Percentiles rank a stretch among this genome's conserved stretches.
These are phyloP conservation scores for Austrofundulus limnaeus DNA, from an alignment of 2,113 vertebrate genomes.

Conservation along the genomic window DNA sequence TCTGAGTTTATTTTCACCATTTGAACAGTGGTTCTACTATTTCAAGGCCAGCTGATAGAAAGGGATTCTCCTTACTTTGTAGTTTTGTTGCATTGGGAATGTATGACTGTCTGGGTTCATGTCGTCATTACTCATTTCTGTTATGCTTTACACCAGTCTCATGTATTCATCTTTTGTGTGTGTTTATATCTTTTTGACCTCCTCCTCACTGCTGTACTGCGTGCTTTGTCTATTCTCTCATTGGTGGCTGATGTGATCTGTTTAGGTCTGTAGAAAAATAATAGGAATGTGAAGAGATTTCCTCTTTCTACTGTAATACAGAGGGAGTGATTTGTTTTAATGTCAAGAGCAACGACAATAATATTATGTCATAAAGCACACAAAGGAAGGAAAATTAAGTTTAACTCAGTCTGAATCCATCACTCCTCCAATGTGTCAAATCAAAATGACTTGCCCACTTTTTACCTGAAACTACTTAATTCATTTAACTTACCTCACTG, in stretches of 20 bases:
- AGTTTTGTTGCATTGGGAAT: too few species aligned
- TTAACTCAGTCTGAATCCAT: background rate
- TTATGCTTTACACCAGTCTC: constrained; percentile 8
- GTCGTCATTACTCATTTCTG: constrained; percentile 6
- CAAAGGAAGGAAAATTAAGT: background rate
- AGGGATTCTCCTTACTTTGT: background rate
- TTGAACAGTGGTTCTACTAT: background rate
- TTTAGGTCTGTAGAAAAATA: constrained; percentile 4
- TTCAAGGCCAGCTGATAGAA: background rate
- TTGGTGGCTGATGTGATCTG: constrained; percentile 10
- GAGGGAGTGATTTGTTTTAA: background rate
- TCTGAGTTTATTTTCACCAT: constrained; percentile 1
- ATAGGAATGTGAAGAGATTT: background rate
- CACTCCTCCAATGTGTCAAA: background rate
- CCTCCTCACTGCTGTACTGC: background rate
- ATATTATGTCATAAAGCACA: background rate
- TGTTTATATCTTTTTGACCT: constrained; percentile 23
- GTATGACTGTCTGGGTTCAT: background rate
- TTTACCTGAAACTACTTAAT: too few species aligned
- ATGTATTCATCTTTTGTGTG: background rate
- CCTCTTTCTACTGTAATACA: background rate
- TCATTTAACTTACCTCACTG: too few species aligned
- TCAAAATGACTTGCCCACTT: too few species aligned
- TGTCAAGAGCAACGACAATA: background rate
- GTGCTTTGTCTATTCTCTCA: constrained; percentile 10